Base-by-base conservation (phyloP, 1,140 invertebrate species). In the Amphibalanus amphitrite region DNA sequence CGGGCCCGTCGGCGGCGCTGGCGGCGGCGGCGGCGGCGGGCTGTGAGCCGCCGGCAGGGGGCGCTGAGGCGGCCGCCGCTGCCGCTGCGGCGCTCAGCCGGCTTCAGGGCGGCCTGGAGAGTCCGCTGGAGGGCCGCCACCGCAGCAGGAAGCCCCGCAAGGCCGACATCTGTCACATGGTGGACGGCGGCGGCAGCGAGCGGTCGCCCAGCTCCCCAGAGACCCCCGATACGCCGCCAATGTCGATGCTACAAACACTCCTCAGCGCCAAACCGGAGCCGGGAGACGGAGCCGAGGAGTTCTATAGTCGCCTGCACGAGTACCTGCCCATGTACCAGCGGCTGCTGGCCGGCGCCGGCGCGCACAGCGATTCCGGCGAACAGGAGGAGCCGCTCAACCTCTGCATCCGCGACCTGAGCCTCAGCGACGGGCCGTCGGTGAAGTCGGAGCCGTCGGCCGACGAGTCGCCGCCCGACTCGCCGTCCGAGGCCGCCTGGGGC, bases 371-470 rank as follows among this genome's bases (percentile, higher is more conserved):
- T 74, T 23, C 70, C 72, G 28, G 71, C 28, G 29, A 75, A 88
- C 81, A 88, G 78, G 83, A 87, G 29, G 89, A 92, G 77, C 91
- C 91, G 0, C 79, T 94, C 8, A 94, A 94, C 80, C 82, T 94
- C 0, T 93, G 91, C 47, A 59, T 59, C 47, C 47, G 47, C 17
- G 47, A 59, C 47, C 47, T 59, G 10, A 59, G 47, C 47, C 47
- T 59, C 47, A 59, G 47, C 47, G 47, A 59, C 13, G 10, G 47
- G 47, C 47, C 47, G 17, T 13, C 47, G 47, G 47, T 59, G 13
- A 59, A 59, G 47, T 1, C 13, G 1, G 47, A 59, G 47, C 47
- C 47, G 47, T 6, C 33, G 4, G 33, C 33, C 33, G 33, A 38
- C 33, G 33, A 38, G 33, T 38, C 33, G 33, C 33, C 47, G 47